A percentile compares a stretch with the other conserved stretches of the same genome.
These are phyloP conservation scores for Alectura lathami DNA, from an alignment of 2,113 vertebrate genomes.

Conservation along the genomic window DNA sequence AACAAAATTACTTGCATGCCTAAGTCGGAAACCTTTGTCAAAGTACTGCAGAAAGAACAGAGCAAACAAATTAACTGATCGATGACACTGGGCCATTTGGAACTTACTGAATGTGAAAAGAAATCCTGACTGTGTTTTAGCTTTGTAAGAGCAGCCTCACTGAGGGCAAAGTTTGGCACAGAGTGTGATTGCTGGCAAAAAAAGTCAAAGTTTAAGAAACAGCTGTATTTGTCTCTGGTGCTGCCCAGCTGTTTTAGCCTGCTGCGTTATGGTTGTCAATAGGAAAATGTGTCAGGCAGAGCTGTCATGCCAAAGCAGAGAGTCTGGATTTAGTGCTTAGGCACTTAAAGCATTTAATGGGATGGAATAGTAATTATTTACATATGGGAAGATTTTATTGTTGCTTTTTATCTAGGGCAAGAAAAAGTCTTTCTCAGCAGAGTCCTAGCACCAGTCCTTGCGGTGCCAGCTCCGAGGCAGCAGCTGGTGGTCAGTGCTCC, in stretches of 20 bases:
- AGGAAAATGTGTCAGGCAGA: not conserved
- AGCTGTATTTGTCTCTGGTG: not conserved
- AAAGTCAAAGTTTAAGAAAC: not conserved
- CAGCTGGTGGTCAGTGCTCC: not conserved
- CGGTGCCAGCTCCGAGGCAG: not conserved
- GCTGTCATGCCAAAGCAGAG: not conserved
- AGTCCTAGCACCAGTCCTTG: not conserved
- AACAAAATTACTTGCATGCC: not conserved
- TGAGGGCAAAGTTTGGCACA: not conserved
- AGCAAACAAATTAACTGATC: conserved; percentile 26
- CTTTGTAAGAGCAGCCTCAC: not conserved
- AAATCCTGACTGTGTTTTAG: not conserved
- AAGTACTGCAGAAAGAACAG: conserved; percentile 8
- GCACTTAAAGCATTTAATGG: not conserved
- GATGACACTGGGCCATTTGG: not conserved
- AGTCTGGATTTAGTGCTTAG: not conserved
- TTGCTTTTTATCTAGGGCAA: not conserved
- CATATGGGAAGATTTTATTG: not conserved
- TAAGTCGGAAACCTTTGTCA: conserved; percentile 21
- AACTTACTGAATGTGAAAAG: not conserved
- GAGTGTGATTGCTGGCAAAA: not conserved
- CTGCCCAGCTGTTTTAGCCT: not conserved
- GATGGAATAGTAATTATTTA: not conserved
- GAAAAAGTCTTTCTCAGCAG: not conserved
- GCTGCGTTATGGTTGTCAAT: not conserved